Base-by-base conservation (phyloP, 2,888 invertebrate species). In the Lomographa bimaculata region DNA sequence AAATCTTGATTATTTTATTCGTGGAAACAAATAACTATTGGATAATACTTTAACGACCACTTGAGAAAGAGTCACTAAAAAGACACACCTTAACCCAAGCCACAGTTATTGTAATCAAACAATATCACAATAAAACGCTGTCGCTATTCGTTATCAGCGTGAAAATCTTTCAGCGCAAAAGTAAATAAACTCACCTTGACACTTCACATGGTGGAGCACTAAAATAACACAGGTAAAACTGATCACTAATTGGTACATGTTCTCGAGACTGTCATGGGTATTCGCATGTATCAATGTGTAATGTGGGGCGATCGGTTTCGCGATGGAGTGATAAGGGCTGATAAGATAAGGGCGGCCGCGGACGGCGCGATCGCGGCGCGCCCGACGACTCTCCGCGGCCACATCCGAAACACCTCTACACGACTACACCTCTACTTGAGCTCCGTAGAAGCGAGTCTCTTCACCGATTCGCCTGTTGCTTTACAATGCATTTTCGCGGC, bases 301-400 rank as follows among this genome's bases (percentile, higher is more conserved):
- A 46, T 61, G 59, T 62, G 64, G 66, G 68, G 65, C 74, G 77
- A 78, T 79, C 64, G 72, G 79, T 77, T 84, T 84, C 71, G 86
- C 86, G 85, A 83, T 82, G 81, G 69, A 66, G 34, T 78, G 86
- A 85, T 86, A 84, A 80, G 74, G 71, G 68, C 62, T 79, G 85
- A 87, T 87, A 87, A 85, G 68, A 80, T 83, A 81, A 71, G 68
- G 64, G 68, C 71, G 61, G 48, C 50, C 46, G 51, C 38, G 42
- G 50, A 51, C 61, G 63, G 57, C 60, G 63, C 63, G 64, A 57
- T 60, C 66, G 65, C 69, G 58, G 63, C 65, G 59, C 71, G 70
- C 66, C 65, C 55, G 51, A 67, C 83, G 79, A 71, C 76, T 76
- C 64, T 46, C 57, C 73, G 57, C 57, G 54, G 53, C 81, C 73